These are phyloP conservation scores for Vireo altiloquus DNA, from an alignment of 2,113 vertebrate genomes.

Conservation along the genomic window DNA sequence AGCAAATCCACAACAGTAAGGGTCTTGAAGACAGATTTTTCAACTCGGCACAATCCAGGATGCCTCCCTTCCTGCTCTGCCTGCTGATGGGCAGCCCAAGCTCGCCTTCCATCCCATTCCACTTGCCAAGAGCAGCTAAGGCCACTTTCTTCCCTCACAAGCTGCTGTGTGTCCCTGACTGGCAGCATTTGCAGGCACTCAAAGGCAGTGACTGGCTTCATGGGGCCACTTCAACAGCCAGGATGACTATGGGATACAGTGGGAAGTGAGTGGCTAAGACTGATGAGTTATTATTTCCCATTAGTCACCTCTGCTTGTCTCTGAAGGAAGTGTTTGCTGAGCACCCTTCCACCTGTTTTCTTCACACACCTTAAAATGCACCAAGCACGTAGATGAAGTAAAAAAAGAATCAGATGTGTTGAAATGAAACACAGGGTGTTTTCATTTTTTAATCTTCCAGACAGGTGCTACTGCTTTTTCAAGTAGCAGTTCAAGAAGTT, in stretches of 20 bases:
- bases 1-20: not conserved
- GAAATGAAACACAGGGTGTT: not conserved
- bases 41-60: not conserved
- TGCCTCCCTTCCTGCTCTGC: not conserved
- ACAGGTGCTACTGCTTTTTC: not conserved
- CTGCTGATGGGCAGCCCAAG: not conserved
- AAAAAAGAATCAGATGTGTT: not conserved
- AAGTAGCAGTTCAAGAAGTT: not conserved
- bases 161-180: not conserved
- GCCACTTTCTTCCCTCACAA: not conserved
- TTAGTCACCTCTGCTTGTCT: not conserved
- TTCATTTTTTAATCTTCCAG: not conserved
- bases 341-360: not conserved
- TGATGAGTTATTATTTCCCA: not conserved
- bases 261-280: not conserved
- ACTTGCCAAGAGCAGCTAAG: not conserved
- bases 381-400: not conserved
- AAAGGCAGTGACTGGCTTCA: not conserved
- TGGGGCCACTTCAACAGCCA: not conserved
- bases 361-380: not conserved
- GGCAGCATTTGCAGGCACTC: not conserved
- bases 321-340: not conserved
- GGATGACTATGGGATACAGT: not conserved
- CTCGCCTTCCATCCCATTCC: not conserved
- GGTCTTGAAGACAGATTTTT: not conserved